Base-by-base conservation (phyloP, 2,797 vertebrate genomes). In the Caiman crocodilus region DNA sequence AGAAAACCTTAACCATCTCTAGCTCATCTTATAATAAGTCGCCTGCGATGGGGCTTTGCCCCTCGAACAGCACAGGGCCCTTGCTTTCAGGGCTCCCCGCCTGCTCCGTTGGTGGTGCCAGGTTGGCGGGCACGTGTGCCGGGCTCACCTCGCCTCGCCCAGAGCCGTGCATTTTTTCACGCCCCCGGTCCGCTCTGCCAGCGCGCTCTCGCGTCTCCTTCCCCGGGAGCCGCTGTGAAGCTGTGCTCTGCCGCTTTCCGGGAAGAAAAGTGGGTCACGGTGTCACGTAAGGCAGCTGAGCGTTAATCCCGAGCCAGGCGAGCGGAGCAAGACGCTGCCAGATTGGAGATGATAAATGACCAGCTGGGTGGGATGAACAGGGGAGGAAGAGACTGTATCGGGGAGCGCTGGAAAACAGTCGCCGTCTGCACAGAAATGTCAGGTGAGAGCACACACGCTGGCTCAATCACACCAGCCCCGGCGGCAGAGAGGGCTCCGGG, bases 241-340 rank as follows among this genome's bases (percentile, higher is more conserved):
- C 79, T 79, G 50, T 0, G 1, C 81, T 89, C 92, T 75, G 71
- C 95, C 76, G 5, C 88, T 76, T 90, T 91, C 81, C 0, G 0
- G 13, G 55, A 71, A 56, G 75, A 10, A 90, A 97, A 97, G 94
- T 97, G 97, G 97, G 97, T 97, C 97, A 97, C 28, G 85, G 96
- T 98, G 97, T 95, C 97, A 95, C 1, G 14, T 97, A 97, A 97
- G 97, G 97, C 95, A 93, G 96, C 96, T 1, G 84, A 65, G 80
- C 1, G 2, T 76, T 94, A 90, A 69, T 77, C 50, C 13, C 79
- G 89, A 95, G 94, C 96, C 89, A 85, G 91, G 95, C 15, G 20
- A 97, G 87, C 0, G 0, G 78, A 88, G 79, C 5, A n/a, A 23
- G 81, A 75, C 28, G 23, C 76, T n/a, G 90, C 69, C 71, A 84